These are phyloP conservation scores for Chascanopsetta lugubris DNA, from an alignment of 2,113 vertebrate genomes.

Conservation along the genomic window DNA sequence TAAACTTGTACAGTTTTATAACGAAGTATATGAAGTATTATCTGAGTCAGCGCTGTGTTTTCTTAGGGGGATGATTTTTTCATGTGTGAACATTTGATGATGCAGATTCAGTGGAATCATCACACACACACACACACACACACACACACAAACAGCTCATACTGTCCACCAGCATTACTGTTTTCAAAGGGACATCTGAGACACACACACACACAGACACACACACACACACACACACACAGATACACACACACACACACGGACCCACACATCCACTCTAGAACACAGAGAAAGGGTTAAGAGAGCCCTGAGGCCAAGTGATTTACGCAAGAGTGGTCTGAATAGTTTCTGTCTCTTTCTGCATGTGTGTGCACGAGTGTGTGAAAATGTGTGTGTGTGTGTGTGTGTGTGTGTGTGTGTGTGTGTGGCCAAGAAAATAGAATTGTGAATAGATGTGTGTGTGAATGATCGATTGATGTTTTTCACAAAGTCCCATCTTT, in stretches of 20 bases:
- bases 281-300: conserved; percentile 75
- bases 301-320: conserved; percentile 79
- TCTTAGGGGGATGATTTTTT: conserved; percentile 5
- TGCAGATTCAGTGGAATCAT: conserved; percentile 33
- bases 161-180: conserved; percentile 67
- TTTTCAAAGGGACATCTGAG: conserved; percentile 69
- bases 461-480: conserved; percentile 5
- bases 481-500: background rate
- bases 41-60: too few species aligned
- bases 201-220: conserved; percentile 42
- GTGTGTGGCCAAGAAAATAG: too few species aligned
- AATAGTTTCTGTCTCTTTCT: conserved; percentile 69
- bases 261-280: conserved; percentile 31
- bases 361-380: conserved; percentile 25
- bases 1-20: too few species aligned
- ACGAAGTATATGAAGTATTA: too few species aligned
- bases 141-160: conserved; percentile 29
- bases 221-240: conserved; percentile 40
- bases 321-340: conserved; percentile 77
- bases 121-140: too few species aligned
- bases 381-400: conserved; percentile 16
- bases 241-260: conserved; percentile 20
- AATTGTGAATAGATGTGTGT: conserved; percentile 25
- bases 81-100: conserved; percentile 12
- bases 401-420: conserved; percentile 24